Base-by-base conservation (phyloP, 2,797 vertebrate genomes). In the Otus scops region DNA sequence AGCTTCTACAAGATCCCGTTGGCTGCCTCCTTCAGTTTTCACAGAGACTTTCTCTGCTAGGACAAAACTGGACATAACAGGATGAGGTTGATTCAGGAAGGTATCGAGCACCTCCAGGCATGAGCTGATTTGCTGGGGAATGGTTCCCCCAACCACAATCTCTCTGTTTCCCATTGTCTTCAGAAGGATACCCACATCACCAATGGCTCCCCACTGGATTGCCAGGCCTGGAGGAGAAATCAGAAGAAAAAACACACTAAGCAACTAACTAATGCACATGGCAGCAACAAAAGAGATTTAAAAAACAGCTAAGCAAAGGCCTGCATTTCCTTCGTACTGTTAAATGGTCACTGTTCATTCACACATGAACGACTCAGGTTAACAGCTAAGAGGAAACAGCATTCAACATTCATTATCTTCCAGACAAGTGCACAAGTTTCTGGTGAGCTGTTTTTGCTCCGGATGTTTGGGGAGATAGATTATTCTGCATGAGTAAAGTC, bases 131-230 rank as follows among this genome's bases (percentile, higher is more conserved):
- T 99, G 98, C 92, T 99, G 99, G 1, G 99, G 99, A 64, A 99
- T 86, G 0, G 99, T 99, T 68, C 99, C 99, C 0, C 99, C 98
- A 9, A 99, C 97, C 39, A 99, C 99, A 0, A 96, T 85, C 5
- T 99, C 98, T 9, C 98, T 99, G 53, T 97, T 98, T 28, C 99
- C 99, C 98, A 98, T 98, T 10, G 98, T 98, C 92, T 99, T 99
- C 97, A 99, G 70, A 57, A 99, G 96, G 32, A 99, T 93, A 21
- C 99, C 99, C 60, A 99, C 99, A 19, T 99, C 99, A 2, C 99
- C 99, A 12, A 99, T 98, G 88, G 99, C 99, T 3, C 99, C 99
- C 99, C 99, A 99, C 30, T 99, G 99, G 61, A 99, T 94, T 0
- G 99, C 99, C 43, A 99, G 97, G 34, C 98, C 99, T 98, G 70